These are phyloP conservation scores for Brenthis daphne DNA, from an alignment of 2,888 invertebrate species.

Conservation along the genomic window DNA sequence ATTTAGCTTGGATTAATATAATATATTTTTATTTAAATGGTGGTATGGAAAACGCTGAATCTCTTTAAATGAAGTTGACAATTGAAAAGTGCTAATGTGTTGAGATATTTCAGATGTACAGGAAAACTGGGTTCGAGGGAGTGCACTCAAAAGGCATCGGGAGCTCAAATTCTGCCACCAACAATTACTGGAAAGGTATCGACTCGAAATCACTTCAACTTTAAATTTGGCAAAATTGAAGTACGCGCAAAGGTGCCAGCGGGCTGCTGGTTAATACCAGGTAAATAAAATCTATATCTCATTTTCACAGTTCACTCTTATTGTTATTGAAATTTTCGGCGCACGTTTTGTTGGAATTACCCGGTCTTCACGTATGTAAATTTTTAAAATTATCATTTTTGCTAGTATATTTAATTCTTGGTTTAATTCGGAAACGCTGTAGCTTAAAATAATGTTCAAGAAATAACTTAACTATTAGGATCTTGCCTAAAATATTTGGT, in stretches of 20 bases:
- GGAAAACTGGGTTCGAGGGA: constrained; percentile 63
- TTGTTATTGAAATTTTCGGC: too few species aligned
- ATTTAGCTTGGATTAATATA: too few species aligned
- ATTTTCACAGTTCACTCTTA: too few species aligned
- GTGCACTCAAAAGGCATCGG: constrained; percentile 73
- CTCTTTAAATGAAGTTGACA: background rate
- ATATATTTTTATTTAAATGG: background rate
- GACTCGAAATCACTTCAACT: constrained; percentile 85
- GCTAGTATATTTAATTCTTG: too few species aligned
- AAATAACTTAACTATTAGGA: too few species aligned
- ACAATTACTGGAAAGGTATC: constrained; percentile 85
- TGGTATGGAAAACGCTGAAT: too few species aligned
- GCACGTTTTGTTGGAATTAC: too few species aligned
- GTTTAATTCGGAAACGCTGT: too few species aligned
- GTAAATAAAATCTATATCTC: constrained; percentile 60
- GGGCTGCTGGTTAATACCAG: constrained; percentile 90
- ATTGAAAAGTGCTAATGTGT: too few species aligned
- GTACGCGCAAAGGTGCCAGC: constrained; percentile 87
- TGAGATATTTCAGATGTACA: constrained; percentile 69
- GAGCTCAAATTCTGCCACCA: constrained; percentile 85
- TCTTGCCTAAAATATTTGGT: background rate
- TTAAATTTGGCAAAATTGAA: constrained; percentile 87
- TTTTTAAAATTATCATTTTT: too few species aligned
- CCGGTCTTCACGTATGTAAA: too few species aligned
- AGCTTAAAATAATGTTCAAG: too few species aligned